These are phyloP conservation scores for Cynopterus sphinx DNA, from an alignment of 2,797 vertebrate species.

Conservation along the genomic window DNA sequence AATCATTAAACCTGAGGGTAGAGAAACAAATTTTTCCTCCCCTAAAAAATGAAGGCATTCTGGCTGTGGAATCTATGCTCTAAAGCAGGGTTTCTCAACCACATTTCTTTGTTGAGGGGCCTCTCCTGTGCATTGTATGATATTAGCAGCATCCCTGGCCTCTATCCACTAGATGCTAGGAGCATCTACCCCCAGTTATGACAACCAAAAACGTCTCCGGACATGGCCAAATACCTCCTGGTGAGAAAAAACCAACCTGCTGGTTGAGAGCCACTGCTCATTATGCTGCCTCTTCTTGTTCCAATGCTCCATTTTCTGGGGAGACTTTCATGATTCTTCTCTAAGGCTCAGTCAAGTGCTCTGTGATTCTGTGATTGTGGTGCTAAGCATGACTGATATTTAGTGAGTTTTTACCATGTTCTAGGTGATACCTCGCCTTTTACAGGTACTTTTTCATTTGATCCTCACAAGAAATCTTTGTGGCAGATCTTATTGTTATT, in stretches of 20 bases:
- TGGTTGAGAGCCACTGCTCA: neutral
- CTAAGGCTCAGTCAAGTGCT: neutral
- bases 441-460: neutral
- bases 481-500: neutral
- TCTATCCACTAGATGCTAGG: neutral
- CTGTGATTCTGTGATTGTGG: neutral
- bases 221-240: neutral
- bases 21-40: neutral
- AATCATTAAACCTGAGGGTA: neutral
- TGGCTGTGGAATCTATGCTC: neutral
- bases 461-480: neutral
- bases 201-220: neutral
- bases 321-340: neutral
- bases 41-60: neutral
- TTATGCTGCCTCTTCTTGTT: neutral
- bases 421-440: neutral
- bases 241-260: too few species aligned
- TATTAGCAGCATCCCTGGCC: too few species aligned
- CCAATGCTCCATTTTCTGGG: neutral
- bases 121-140: neutral
- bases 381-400: too few species aligned
- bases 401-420: neutral
- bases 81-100: neutral
- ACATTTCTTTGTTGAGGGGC: neutral
- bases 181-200: too few species aligned